Base-by-base conservation (phyloP, 1,140 invertebrate species). In the Heliconius melpomene region DNA sequence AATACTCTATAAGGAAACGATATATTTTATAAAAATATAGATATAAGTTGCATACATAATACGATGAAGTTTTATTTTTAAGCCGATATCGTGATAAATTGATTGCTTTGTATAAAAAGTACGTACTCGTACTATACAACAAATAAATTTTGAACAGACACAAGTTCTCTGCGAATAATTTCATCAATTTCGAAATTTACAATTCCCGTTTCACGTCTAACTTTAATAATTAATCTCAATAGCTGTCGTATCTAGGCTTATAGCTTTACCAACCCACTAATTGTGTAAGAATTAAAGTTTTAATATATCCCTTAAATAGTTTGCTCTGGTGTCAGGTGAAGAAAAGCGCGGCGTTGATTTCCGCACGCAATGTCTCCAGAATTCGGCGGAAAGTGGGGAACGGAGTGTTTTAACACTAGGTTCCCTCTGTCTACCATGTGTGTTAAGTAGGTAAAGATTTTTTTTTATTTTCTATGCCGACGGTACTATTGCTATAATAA, bases 141-240 rank as follows among this genome's bases (percentile, higher is more conserved):
- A n/a, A 72, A 72, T 72, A 72, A 40, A 72, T 72, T 40, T 32
- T 23, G 71, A 72, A 38, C 32, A 38, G 32, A 72, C 38, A 40
- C 71, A 72, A 72, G 32, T 72, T 9, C 32, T 38, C 71, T n/a
- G 36, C 2, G 3, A 72, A 72, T 72, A 72, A 38, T 72, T 72
- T 72, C 18, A 72, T 72, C 71, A 72, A 36, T 38, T 72, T 72
- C n/a, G 32, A n/a, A 40, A 72, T 72, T 72, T 72, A 72, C 71
- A 72, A 72, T 72, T 72, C 71, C 36, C 36, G 71, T 72, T 72
- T 23, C 36, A 72, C 71, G 71, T 38, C 71, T 40, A 38, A 72
- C 71, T 72, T 72, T 72, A n/a, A 72, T 72, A 0, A 1, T 72
- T 72, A 40, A 40, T 72, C 71, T 72, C 36, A 40, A 72, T 40